Evolutionary conservation across 2,888 invertebrate species (phyloP), one percentile per base, ranked within the genome.

Genomic region (Cecidostiba fungosa): DNA sequence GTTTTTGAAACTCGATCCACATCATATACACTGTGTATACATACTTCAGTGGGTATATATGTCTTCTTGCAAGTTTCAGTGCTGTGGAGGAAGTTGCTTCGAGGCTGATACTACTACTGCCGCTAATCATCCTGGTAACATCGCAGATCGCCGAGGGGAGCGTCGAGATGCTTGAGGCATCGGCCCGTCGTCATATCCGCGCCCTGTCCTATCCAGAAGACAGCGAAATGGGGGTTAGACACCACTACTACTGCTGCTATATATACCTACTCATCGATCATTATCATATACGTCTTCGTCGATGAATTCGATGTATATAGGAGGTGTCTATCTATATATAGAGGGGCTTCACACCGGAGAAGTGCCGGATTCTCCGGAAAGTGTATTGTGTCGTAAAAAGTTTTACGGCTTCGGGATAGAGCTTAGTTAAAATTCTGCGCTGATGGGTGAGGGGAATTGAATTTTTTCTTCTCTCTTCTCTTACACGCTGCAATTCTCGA

Each of bases 221-320:
- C 69, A 92, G 91, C 80, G 90, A 90, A 76, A 91, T 91, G 90
- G 91, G 91, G 87, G 90, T 91, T 80, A 87, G 90, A 19, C 36
- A 79, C 66, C 8, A 14, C 12, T 62, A 54, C 5, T n/a, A 4
- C 19, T 54, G n/a, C 6, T n/a, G 0, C 19, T 59, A 23, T 54
- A 54, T 54, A 54, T 16, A 16, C 0, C 0, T 59, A 14, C 66
- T 66, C 66, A 66, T 66, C 66, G 14, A 66, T 66, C 66, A 66
- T 66, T 66, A 29, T 62, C 26, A 23, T 12, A 26, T 12, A 12
- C 12, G 23, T 62, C 23, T 29, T 12, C 74, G 36, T 10, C 43
- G 50, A 50, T 50, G 50, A 50, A 50, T 54, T 54, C 54, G 54
- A 54, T n/a, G 54, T n/a, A n/a, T 59, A n/a, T n/a, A 23, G 3